Conservation (phyloP, 2,113 vertebrate genomes). For the Gobiocypris rarus region DNA sequence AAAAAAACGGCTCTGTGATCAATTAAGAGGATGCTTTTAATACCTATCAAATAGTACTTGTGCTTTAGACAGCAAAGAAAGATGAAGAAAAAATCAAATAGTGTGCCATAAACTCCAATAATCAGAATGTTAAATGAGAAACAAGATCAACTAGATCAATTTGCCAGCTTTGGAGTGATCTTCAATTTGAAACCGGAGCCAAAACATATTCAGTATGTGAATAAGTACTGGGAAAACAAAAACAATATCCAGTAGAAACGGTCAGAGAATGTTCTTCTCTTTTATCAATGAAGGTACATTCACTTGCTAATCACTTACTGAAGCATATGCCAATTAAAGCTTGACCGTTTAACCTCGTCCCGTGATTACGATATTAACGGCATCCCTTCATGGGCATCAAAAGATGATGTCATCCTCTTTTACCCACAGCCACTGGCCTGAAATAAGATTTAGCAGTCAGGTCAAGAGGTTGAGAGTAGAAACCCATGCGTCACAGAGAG, state of each 20-base stretch:
- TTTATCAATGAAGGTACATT: not conserved
- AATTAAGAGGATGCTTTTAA: not conserved
- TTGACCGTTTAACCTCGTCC: not conserved
- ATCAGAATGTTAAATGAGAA: not conserved
- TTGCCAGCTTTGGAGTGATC: not conserved
- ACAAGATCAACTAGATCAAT: not conserved
- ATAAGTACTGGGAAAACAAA: not conserved
- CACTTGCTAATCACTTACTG: not conserved
- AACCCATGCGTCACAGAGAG: conserved; percentile 5
- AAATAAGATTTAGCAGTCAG: conserved; percentile 65
- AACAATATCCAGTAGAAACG: not conserved
- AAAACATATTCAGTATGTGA: not conserved
- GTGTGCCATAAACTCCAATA: not conserved
- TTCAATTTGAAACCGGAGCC: not conserved
- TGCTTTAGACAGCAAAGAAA: not conserved
- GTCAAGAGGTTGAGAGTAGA: conserved; percentile 63
- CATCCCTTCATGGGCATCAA: conserved; percentile 62
- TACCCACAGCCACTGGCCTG: conserved; percentile 47
- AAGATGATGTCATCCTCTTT: conserved; percentile 72
- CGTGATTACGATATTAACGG: conserved; percentile 65
- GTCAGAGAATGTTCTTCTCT: not conserved
- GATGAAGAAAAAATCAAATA: not conserved
- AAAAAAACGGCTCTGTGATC: not conserved
- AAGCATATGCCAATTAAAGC: conserved; percentile 5
- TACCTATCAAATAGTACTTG: not conserved